Evolutionary conservation across 2,888 invertebrate species (phyloP), one percentile per base, ranked within the genome.

Genomic region (Alsophila aescularia): DNA sequence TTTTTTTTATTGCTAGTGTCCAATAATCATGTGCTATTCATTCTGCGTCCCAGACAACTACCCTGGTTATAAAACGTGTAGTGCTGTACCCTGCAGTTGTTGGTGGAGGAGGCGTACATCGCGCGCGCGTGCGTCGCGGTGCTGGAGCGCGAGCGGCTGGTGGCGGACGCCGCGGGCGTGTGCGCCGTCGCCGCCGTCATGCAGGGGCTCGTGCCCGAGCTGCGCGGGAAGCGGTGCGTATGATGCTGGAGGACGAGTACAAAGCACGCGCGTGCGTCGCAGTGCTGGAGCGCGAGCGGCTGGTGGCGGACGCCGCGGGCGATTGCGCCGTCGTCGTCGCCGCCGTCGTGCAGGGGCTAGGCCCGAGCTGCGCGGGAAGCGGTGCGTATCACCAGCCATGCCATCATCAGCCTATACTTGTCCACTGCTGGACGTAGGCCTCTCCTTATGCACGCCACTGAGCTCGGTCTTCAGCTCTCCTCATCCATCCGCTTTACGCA

Each of bases 91-190:
- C 13, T 64, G 18, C 69, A 93, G 93, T 73, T 94, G 69, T 92
- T 95, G 14, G 95, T 96, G 7, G 94, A 93, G 69, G 95, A 94
- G 78, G 89, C 93, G 67, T 94, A 90, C 82, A 94, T 96, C 43
- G 95, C 96, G 13, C 92, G 95, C 53, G 93, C 95, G 2, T 93
- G 95, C 53, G 87, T 96, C 64, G 89, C 93, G 47, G 82, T 95
- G 64, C 84, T 96, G 44, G 96, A 96, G 80, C 87, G 93, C 35
- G 96, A 96, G 81, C 94, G 96, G 69, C 93, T 95, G 40, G 95
- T 96, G 12, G 96, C 96, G 2, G 96, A 97, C 81, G 96, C 96
- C 1, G 96, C 96, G 0, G 96, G 96, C 0, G 96, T 96, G 0
- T 93, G 94, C 47, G 95, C 95, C 0, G 76, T 97, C 32, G 96